Base-by-base conservation (phyloP, 2,888 invertebrate genomes). In the Drosophila maculinotata region DNA sequence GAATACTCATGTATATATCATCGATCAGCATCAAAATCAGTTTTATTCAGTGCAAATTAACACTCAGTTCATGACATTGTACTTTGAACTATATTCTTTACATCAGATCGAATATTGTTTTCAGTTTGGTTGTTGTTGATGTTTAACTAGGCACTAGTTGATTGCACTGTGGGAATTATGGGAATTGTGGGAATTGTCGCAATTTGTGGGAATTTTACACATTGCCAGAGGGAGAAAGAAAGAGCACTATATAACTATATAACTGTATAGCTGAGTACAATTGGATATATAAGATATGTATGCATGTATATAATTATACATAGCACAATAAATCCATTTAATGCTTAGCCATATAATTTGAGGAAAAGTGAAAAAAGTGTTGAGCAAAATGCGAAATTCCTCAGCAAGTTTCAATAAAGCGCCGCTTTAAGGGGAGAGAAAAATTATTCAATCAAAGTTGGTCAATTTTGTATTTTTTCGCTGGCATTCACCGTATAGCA, bases 361-460 rank as follows among this genome's bases (percentile, higher is more conserved):
- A 7, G 52, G 48, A 52, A 71, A 57, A 42, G 9, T 35, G 23
- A 14, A 33, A 69, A 57, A 54, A 49, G 48, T 33, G 41, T 30
- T 44, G 56, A 48, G 36, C 35, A 42, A 72, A 73, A 48, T 62
- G 47, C 20, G 54, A 56, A 71, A 69, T 63, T 48, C 12, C 54
- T 2, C 41, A 45, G 63, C 57, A 20, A 51, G 70, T 69, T 64
- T 31, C 31, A 62, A 62, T 52, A 35, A 78, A 49, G 53, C 66
- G 28, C 36, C 30, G 36, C 42, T 36, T 45, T 20, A 28, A 30
- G 39, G 31, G 28, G 48, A 39, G 59, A 17, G 60, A 56, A 53
- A 87, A 73, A 82, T 81, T 81, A 87, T 87, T 76, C 85, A 82
- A 87, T 85, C 85, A 87, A 68, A 79, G 87, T 82, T 84, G 69